These are phyloP conservation scores for Sceloporus undulatus DNA, from an alignment of 2,113 vertebrate species.

Conservation along the genomic window DNA sequence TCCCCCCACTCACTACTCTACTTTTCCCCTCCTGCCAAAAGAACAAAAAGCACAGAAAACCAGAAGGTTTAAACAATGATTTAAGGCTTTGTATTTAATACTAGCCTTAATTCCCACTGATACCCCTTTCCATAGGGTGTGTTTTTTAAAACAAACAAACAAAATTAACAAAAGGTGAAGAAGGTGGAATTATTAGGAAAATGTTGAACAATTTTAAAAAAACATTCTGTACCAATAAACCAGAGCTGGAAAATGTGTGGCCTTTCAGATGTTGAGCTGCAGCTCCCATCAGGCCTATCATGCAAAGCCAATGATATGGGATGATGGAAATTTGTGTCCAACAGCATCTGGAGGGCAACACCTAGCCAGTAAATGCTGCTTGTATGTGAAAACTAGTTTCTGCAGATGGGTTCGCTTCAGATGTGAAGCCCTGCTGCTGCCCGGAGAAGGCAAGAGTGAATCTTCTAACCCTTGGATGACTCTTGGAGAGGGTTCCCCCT, in stretches of 20 bases:
- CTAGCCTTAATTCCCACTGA: background rate
- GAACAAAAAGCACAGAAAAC: background rate
- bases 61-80: background rate
- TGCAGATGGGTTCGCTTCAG: background rate
- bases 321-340: too few species aligned
- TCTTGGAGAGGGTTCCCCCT: too few species aligned
- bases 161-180: background rate
- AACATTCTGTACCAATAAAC: too few species aligned
- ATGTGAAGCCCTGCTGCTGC: background rate
- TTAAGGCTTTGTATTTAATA: background rate
- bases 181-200: background rate
- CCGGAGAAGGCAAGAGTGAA: background rate
- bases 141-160: background rate
- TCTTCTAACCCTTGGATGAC: background rate
- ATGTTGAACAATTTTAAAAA: background rate
- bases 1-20: background rate
- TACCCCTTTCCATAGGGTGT: background rate
- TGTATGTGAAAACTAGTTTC: background rate
- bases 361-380: background rate
- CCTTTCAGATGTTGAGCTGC: too few species aligned
- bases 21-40: background rate
- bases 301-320: too few species aligned
- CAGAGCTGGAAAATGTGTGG: too few species aligned
- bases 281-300: too few species aligned
- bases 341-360: too few species aligned